Evolutionary conservation across 1,140 invertebrate species (phyloP).

Genomic region (Zelostemma sp.): DNA sequence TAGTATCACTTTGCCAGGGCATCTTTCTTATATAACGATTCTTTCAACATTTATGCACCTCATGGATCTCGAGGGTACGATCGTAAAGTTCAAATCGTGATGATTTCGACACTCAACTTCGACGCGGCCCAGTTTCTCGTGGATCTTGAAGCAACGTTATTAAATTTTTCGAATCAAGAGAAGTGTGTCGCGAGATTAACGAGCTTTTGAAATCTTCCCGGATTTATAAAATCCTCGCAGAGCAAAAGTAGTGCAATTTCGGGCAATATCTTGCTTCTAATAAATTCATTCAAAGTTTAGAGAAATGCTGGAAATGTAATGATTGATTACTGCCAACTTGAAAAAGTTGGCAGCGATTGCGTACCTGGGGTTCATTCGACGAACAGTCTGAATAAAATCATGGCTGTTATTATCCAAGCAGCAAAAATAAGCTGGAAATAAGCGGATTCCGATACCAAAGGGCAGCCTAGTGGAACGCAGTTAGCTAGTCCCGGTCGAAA

Average conservation of each 20-base stretch:
- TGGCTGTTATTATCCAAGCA: slow-evolving; percentile 1
- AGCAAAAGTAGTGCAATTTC: too few relatives aligned
- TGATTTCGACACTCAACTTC: slow-evolving; percentile 18
- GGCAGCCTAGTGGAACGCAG: slow-evolving; percentile 43
- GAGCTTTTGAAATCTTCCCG: too few relatives aligned
- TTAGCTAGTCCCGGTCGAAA: slow-evolving; percentile 48
- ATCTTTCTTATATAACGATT: neutral
- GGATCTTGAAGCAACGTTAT: slow-evolving; percentile 27
- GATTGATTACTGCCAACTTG: too few relatives aligned
- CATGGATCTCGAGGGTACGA: slow-evolving; percentile 10
- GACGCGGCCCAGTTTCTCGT: slow-evolving; percentile 21
- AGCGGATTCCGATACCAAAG: slow-evolving; percentile 32
- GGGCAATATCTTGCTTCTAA: too few relatives aligned
- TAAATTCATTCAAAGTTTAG: too few relatives aligned
- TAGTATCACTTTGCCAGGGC: too few relatives aligned
- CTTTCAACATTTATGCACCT: slow-evolving; percentile 4
- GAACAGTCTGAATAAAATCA: neutral
- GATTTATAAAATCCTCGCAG: too few relatives aligned
- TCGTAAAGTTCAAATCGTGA: slow-evolving; percentile 32
- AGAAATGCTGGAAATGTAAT: too few relatives aligned
- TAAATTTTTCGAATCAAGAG: too few relatives aligned
- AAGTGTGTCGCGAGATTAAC: too few relatives aligned
- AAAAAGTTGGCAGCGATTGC: too few relatives aligned
- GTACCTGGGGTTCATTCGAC: too few relatives aligned
- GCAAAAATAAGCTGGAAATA: slow-evolving; percentile 24